These are phyloP conservation scores for Actias luna DNA, from an alignment of 2,888 invertebrate genomes.

Conservation along the genomic window DNA sequence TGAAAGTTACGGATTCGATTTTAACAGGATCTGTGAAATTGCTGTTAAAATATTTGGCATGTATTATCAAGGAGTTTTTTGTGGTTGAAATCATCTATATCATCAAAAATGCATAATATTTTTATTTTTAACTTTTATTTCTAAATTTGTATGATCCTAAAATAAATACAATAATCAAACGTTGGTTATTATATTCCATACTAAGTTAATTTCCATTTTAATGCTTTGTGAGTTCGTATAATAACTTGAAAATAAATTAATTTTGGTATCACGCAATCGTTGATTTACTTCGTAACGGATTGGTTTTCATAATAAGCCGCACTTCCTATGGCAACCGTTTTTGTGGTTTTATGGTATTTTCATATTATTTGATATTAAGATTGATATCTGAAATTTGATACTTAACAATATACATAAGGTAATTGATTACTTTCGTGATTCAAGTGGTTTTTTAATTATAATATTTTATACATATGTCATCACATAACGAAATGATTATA, in stretches of 20 bases:
- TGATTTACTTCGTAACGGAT: conserved; percentile 64
- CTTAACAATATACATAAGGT: neutral
- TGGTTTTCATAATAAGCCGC: conserved; percentile 59
- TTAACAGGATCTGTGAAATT: conserved; percentile 37
- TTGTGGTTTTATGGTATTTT: conserved; percentile 61
- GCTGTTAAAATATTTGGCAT: conserved; percentile 41
- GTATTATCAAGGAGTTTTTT: conserved; percentile 39
- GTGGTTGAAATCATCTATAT: conserved; percentile 19
- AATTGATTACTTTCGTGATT: neutral
- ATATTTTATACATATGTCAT: neutral
- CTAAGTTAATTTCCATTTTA: too few relatives aligned
- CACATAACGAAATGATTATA: neutral
- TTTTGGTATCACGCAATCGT: conserved; percentile 70
- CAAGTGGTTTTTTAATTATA: neutral
- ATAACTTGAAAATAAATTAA: conserved; percentile 64
- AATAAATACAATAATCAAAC: neutral
- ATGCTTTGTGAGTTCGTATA: neutral
- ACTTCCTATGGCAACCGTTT: conserved; percentile 52
- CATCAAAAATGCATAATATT: neutral
- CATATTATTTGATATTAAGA: conserved; percentile 50
- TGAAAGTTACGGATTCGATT: conserved; percentile 43
- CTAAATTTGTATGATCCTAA: neutral
- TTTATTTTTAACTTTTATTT: neutral
- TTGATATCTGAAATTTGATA: conserved; percentile 38
- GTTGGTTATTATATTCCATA: neutral